These are phyloP conservation scores for Phoeniculus purpureus DNA, from an alignment of 2,797 vertebrate species.

Conservation along the genomic window DNA sequence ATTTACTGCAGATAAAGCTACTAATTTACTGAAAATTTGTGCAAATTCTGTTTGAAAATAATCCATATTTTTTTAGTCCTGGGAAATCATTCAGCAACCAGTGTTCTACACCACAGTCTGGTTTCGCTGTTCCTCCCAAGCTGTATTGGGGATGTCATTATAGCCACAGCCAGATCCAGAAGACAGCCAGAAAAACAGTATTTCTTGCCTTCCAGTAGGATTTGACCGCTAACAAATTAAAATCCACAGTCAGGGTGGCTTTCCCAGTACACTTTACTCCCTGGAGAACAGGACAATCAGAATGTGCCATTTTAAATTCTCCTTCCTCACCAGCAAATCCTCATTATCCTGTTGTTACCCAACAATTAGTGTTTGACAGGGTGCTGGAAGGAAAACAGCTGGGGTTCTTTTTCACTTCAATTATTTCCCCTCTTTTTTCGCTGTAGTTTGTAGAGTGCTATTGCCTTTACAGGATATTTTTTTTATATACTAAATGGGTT, in stretches of 20 bases:
- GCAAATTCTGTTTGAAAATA: not conserved
- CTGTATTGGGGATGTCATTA: not conserved
- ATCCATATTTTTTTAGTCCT: not conserved
- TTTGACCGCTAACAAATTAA: not conserved
- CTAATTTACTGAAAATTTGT: not conserved
- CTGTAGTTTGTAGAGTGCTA: not conserved
- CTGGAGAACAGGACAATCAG: not conserved
- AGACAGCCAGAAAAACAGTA: not conserved
- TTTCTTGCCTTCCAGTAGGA: not conserved
- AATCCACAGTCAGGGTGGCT: not conserved
- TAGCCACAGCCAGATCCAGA: not conserved
- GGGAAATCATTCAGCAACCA: not conserved
- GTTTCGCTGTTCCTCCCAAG: not conserved
- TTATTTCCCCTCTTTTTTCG: not conserved
- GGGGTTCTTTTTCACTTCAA: not conserved
- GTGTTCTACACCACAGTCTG: not conserved
- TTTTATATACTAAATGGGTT: conserved; percentile 27
- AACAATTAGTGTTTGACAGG: not conserved
- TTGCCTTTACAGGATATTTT: conserved; percentile 34
- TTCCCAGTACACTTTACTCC: not conserved
- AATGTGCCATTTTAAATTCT: not conserved
- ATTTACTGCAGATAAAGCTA: not conserved
- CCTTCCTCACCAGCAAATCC: not conserved
- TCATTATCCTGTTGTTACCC: not conserved
- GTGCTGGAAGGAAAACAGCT: not conserved